Conservation (phyloP, 2,113 vertebrate genomes). For the Pionites leucogaster region DNA sequence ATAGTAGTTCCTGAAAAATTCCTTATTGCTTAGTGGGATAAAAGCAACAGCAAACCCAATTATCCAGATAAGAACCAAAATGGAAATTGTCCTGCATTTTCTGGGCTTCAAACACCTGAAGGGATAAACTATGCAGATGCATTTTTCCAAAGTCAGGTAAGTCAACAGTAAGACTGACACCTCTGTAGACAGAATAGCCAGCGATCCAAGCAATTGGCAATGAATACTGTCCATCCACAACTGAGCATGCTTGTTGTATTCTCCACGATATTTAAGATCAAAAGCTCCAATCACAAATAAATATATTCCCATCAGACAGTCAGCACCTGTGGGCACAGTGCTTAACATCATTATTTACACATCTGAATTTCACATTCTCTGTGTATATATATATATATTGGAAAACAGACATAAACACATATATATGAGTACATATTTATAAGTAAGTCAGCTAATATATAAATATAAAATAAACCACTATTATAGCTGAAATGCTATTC, state of each 20-base stretch:
- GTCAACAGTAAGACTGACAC: slow-evolving; percentile 95
- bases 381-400: neutral
- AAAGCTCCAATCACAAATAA: slow-evolving; percentile 94
- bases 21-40: slow-evolving; percentile 86
- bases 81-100: slow-evolving; percentile 86
- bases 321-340: slow-evolving; percentile 83
- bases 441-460: neutral
- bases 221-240: slow-evolving; percentile 93
- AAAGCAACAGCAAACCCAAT: slow-evolving; percentile 89
- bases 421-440: neutral
- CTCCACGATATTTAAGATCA: slow-evolving; percentile 93
- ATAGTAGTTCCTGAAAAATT: slow-evolving; percentile 93
- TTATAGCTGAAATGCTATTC: neutral
- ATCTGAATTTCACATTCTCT: slow-evolving; percentile 18
- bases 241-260: slow-evolving; percentile 95
- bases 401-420: neutral
- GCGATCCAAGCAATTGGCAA: slow-evolving; percentile 90
- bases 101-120: slow-evolving; percentile 90
- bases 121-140: slow-evolving; percentile 96
- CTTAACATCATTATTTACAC: slow-evolving; percentile 57
- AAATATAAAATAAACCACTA: neutral
- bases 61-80: slow-evolving; percentile 90
- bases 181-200: slow-evolving; percentile 97
- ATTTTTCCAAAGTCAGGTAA: slow-evolving; percentile 96
- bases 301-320: slow-evolving; percentile 97